phyloP scores from a whole-genome alignment of 2,888 invertebrate species.

The Tuberolachnus salignus region DNA sequence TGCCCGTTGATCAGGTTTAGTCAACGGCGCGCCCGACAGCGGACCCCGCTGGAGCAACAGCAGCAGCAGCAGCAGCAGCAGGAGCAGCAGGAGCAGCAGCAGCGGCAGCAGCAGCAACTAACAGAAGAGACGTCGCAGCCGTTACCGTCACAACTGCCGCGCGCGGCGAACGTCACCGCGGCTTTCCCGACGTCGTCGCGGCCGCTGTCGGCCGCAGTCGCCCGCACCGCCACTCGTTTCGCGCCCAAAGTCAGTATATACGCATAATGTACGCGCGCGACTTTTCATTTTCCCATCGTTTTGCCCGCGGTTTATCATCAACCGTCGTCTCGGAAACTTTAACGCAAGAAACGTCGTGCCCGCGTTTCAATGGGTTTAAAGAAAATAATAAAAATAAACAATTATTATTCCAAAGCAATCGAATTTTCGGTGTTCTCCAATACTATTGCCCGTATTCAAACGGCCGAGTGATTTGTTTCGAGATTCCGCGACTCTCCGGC shows the following conservation, averaged over 20 bases:
- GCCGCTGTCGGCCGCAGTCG: neutral
- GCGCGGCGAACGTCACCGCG: neutral
- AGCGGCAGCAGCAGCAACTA: no score
- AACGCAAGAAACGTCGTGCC: neutral
- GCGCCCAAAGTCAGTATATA: slow-evolving; percentile 45
- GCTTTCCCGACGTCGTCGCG: neutral
- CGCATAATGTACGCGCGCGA: neutral
- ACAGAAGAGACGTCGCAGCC: neutral
- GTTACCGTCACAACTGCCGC: neutral
- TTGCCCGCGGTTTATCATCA: no score
- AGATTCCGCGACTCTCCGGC: no score
- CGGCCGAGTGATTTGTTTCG: no score
- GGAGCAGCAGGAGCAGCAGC: neutral
- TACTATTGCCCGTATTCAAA: no score
- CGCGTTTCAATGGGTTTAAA: no score
- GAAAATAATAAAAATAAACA: no score
- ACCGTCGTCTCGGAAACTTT: slow-evolving; percentile 2
- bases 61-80: neutral
- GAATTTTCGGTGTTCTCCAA: no score
- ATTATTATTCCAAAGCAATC: no score
- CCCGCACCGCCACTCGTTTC: neutral
- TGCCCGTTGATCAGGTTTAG: slow-evolving; percentile 52
- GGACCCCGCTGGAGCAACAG: neutral
- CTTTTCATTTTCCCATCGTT: neutral
- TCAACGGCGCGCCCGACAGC: slow-evolving; percentile 34